Percentiles rank a stretch among this genome's conserved stretches.
Evolutionary conservation across 2,888 invertebrate genomes (phyloP).

Genomic region (Allophyes oxyacanthae): DNA sequence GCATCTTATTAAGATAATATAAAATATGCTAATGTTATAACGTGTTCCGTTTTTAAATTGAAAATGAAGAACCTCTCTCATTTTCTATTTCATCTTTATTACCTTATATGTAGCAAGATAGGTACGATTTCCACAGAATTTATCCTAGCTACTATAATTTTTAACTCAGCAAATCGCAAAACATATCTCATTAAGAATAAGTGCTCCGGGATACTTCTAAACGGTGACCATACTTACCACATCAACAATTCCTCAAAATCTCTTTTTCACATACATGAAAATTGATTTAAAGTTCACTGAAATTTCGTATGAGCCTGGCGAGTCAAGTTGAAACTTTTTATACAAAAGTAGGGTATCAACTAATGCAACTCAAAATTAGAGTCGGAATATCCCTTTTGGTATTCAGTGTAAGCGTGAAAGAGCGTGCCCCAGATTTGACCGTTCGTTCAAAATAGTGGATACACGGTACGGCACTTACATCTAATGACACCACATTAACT

Average conservation of each 20-base stretch:
- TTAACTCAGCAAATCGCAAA: no score
- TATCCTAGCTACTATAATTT: no score
- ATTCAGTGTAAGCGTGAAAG: conserved; percentile 6
- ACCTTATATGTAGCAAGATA: no score
- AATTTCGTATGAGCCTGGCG: not conserved
- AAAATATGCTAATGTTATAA: conserved; percentile 29
- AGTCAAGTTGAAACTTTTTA: not conserved
- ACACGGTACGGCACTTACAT: conserved; percentile 57
- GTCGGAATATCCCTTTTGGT: conserved; percentile 9
- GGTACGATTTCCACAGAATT: no score
- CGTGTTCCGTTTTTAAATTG: conserved; percentile 26
- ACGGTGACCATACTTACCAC: no score
- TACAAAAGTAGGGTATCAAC: conserved; percentile 3
- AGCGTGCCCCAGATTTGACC: conserved; percentile 35
- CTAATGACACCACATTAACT: conserved; percentile 54
- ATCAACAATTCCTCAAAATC: conserved; percentile 2
- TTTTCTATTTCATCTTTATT: no score
- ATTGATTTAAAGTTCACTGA: not conserved
- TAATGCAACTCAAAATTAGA: conserved; percentile 21
- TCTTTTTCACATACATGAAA: not conserved
- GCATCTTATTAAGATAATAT: conserved; percentile 37
- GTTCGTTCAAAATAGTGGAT: conserved; percentile 43
- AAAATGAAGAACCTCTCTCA: no score
- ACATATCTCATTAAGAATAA: no score
- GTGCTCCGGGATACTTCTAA: no score